Conservation (phyloP, 2,113 vertebrate genomes). For the Dipodomys ordii region DNA sequence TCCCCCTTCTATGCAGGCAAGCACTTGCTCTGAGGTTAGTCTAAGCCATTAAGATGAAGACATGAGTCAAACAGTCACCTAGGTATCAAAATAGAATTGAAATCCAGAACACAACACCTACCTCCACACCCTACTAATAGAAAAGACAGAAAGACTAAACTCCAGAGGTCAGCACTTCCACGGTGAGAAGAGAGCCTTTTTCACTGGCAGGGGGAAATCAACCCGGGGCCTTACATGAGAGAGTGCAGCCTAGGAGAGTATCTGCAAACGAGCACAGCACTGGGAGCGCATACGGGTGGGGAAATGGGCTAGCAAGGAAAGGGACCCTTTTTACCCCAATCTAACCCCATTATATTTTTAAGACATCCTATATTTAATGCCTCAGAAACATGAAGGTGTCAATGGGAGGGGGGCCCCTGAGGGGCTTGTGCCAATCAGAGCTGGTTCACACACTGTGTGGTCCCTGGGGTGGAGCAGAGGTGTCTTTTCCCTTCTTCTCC, state of each 20-base stretch:
- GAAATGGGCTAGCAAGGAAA: not conserved
- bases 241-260: not conserved
- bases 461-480: no score
- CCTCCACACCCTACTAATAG: not conserved
- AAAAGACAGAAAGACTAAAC: not conserved
- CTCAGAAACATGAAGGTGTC: not conserved
- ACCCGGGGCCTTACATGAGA: not conserved
- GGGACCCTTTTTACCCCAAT: not conserved
- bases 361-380: not conserved
- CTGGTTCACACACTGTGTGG: not conserved
- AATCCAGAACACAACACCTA: not conserved
- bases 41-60: not conserved
- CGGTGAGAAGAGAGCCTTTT: not conserved
- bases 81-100: slow-evolving; percentile 9
- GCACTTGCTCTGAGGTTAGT: not conserved
- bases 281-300: no score
- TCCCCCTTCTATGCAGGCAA: not conserved
- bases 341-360: not conserved
- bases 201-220: not conserved
- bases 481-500: not conserved
- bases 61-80: not conserved
- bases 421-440: no score
- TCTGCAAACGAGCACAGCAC: not conserved
- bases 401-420: not conserved
- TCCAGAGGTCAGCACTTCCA: not conserved